Conservation (phyloP, 1,140 invertebrate genomes). For the Aleiodes sp. region DNA sequence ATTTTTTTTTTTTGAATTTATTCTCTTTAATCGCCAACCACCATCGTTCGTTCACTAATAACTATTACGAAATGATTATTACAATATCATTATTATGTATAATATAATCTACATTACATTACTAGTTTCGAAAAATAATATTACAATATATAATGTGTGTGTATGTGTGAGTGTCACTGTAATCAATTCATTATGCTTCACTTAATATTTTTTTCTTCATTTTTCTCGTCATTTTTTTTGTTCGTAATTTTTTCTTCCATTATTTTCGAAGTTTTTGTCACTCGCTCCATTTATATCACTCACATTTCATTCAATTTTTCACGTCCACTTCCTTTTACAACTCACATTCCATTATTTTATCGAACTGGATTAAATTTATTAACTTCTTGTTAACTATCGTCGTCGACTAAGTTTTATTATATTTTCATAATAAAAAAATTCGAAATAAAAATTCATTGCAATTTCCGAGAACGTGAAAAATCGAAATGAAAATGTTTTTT, state of each 20-base stretch:
- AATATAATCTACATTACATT: conserved; percentile 63
- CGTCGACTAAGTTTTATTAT: not conserved
- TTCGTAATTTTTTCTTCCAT: conserved; percentile 28
- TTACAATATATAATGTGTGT: conserved; percentile 62
- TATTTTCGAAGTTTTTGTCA: no score
- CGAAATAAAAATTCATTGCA: not conserved
- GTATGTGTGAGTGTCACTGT: conserved; percentile 48
- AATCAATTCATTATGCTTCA: conserved; percentile 15
- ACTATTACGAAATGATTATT: conserved; percentile 59
- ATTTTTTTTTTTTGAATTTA: conserved; percentile 38
- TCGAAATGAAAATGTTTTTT: not conserved
- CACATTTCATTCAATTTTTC: conserved; percentile 14
- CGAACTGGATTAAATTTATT: not conserved
- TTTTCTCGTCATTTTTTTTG: conserved; percentile 47
- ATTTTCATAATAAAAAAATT: not conserved
- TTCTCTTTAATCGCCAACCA: conserved; percentile 50
- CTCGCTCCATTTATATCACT: conserved; percentile 21
- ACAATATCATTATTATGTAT: conserved; percentile 54
- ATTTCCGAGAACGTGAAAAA: not conserved
- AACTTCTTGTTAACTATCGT: not conserved
- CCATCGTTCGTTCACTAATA: conserved; percentile 53
- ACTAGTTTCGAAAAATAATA: conserved; percentile 66
- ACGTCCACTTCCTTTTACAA: not conserved
- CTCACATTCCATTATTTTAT: no score
- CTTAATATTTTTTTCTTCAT: conserved; percentile 46